Evolutionary conservation across 2,113 vertebrate species (phyloP), one percentile per base, ranked within the genome.

Genomic region (Hoplias malabaricus): DNA sequence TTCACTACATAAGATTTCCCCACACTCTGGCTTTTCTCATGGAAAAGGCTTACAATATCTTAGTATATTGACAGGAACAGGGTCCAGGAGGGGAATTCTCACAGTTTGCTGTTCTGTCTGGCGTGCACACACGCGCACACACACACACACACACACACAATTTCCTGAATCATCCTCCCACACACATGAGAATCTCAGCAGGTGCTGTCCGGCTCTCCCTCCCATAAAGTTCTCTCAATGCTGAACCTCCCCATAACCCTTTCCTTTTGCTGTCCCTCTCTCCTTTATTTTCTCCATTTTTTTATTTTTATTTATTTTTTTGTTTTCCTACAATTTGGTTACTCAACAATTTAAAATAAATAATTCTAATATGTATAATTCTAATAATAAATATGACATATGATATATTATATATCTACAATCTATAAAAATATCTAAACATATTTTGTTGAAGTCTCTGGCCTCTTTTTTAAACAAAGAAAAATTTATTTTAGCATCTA

Each of bases 101-200:
- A 82, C 80, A 84, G 80, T 74, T 77, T 75, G 73, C 77, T 78
- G 77, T 69, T 65, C 63, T 77, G 80, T 79, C 83, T 73, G 73
- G 50, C 46, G 42, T 38, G 29, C 46, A 68, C 53, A 63, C n/a
- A 74, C 53, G 27, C 42, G 69, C 40, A 42, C 48, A 36, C 46
- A 68, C 53, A 63, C n/a, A 74, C 53, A 36, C 42, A 74, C 40
- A 27, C 78, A 57, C 31, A 69, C 46, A 14, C 79, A 61, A 75
- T 63, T 56, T 61, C 66, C 54, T 85, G 78, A 81, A 66, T 83
- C 84, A 85, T 80, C 78, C 68, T 73, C 80, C 81, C 69, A 71
- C 81, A 66, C 71, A 59, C 50, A 25, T 40, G 72, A 69, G 71
- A 79, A 80, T 69, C 67, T 74, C 75, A 85, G 84, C 84, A 85